phyloP scores from a whole-genome alignment of 2,888 invertebrate species.

The Chymomyza procnemis region DNA sequence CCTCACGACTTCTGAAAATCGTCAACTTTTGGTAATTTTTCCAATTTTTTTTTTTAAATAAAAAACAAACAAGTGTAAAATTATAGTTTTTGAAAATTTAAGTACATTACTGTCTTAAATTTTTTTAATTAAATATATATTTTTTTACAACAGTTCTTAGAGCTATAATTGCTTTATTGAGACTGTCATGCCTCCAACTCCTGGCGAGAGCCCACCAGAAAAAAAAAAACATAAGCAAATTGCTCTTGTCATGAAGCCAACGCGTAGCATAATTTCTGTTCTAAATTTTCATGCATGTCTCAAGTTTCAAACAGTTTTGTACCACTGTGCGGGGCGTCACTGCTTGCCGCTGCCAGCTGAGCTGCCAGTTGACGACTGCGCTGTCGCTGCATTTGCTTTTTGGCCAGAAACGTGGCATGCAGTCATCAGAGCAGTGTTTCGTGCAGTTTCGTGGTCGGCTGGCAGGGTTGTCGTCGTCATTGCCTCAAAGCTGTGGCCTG shows the following conservation, averaged over 20 bases:
- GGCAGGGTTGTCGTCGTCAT: neutral
- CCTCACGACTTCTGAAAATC: no score
- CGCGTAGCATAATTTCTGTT: neutral
- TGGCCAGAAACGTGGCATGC: conserved; percentile 43
- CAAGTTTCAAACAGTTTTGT: neutral
- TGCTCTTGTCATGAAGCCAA: neutral
- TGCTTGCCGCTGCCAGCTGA: conserved; percentile 17
- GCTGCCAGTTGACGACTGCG: conserved; percentile 16
- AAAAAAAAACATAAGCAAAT: no score
- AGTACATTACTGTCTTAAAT: no score
- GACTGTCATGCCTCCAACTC: neutral
- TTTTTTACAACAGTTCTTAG: no score
- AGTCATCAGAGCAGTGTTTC: conserved; percentile 9
- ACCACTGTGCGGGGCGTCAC: conserved; percentile 46
- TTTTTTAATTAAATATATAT: no score
- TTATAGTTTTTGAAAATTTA: no score
- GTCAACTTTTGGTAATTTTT: no score
- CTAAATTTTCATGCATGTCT: no score
- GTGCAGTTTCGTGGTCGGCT: conserved; percentile 30
- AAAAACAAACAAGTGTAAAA: no score
- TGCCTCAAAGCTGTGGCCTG: neutral
- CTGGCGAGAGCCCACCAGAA: no score
- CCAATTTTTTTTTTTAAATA: no score
- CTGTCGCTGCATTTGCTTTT: conserved; percentile 53
- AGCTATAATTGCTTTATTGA: no score